Evolutionary conservation across 2,888 invertebrate species (phyloP), one percentile per base, ranked within the genome.

Genomic region (Calameuta filiformis): DNA sequence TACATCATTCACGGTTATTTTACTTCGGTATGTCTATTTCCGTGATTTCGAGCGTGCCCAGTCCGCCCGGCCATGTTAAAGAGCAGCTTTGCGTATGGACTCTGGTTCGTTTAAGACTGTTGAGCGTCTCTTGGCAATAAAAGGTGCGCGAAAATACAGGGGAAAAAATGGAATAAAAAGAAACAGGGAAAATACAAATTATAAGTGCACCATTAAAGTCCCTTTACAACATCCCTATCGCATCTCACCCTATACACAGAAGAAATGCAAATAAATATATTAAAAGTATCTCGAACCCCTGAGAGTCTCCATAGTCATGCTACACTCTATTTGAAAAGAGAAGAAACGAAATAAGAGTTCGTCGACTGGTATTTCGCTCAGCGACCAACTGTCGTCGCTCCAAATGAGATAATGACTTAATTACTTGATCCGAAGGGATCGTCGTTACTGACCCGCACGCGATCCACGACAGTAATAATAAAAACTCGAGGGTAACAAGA

Each of bases 331-430:
- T 56, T 1, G 9, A 56, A 23, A 56, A 15, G 40, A 40, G 40
- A 56, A 56, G 2, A 23, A 56, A 23, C 23, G 23, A 56, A 9
- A 56, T 23, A 56, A 23, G 23, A 9, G 56, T 23, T 56, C 56
- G 0, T 56, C 56, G 56, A 23, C 56, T 56, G 56, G 56, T 35
- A 35, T 35, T 35, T 35, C 35, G 23, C 76, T 75, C 78, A 79
- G 77, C 84, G 85, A 81, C 83, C 85, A 84, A 87, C 84, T 84
- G 85, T 87, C 84, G 81, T 83, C 78, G 79, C 79, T 77, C 78
- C 84, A 79, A 81, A 88, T 81, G 84, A 87, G 87, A 88, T 88
- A 86, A 88, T 87, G 87, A 86, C 87, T 88, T 88, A 88, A 88
- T 88, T 88, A 87, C 83, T 82, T 79, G 83, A 74, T 74, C 31